Base-by-base conservation (phyloP, 1,140 invertebrate genomes). In the Battus philenor region DNA sequence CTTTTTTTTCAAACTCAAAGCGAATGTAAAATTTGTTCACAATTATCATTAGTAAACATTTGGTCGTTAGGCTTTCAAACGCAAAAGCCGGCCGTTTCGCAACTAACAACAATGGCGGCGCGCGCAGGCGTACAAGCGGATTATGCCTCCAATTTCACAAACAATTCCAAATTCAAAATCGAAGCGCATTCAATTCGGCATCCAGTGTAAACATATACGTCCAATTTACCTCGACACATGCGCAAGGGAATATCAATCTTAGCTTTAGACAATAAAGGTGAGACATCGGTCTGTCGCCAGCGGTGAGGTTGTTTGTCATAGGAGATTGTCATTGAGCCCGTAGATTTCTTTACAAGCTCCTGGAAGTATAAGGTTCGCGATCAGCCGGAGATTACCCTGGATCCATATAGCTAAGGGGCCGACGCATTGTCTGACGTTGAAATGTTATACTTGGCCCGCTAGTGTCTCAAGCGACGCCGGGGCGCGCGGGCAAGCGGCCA, bases 61-160 rank as follows among this genome's bases (percentile, higher is more conserved):
- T n/a, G n/a, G n/a, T n/a, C n/a, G n/a, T n/a, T n/a, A n/a, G n/a
- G 18, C 6, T 2, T 20, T 20, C 18, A 6, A 6, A 20, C 2
- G 43, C 52, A 34, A 47, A 48, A 38, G 34, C 26, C 27, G 45
- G 47, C 41, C 48, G 44, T 52, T 50, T 53, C 53, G 33, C 47
- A 34, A 17, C 34, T 15, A 46, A 47, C 44, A 45, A 56, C 52
- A 47, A 59, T 57, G 36, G 44, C 46, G 38, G 46, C 41, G 46
- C 48, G 50, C 51, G 56, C 53, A 52, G 44, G 44, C 29, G 31
- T 50, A 46, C 58, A 61, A 55, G 39, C 55, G 50, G 66, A 69
- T 70, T 67, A 71, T 68, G 53, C 68, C 34, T 50, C 55, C 66
- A 71, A 70, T 73, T 70, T 66, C 47, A 50, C 47, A 66, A 53